A percentile compares a stretch with the other conserved stretches of the same genome.
Conservation (phyloP, 2,113 vertebrate species). For the Calcarius ornatus region DNA sequence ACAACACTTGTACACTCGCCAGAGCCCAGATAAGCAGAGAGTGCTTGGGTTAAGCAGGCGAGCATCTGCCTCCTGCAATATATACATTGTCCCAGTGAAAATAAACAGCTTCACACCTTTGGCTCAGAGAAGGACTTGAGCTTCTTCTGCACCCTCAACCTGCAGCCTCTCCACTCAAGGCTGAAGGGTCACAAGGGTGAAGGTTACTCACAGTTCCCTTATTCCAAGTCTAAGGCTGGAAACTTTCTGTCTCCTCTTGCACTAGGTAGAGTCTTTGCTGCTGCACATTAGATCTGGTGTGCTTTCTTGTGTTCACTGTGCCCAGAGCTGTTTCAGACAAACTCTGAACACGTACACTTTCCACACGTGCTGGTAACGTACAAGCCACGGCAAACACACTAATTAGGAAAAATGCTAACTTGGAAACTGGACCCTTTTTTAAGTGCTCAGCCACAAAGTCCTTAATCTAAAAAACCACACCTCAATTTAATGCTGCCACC, state of each 20-base stretch:
- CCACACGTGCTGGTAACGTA: background rate
- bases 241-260: rapidly evolving
- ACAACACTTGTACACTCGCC: slow-evolving; percentile 64
- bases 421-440: background rate
- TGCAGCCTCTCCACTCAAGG: background rate
- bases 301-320: background rate
- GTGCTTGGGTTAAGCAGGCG: slow-evolving; percentile 52
- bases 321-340: background rate
- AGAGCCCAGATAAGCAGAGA: slow-evolving; percentile 63
- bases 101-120: slow-evolving; percentile 75
- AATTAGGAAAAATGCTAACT: background rate
- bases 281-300: rapidly evolving
- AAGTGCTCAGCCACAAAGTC: background rate
- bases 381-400: rapidly evolving
- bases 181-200: background rate
- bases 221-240: background rate
- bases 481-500: background rate
- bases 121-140: slow-evolving; percentile 19
- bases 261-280: background rate
- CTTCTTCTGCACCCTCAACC: background rate
- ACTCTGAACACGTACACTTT: background rate
- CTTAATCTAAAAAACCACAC: background rate
- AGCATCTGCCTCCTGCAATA: slow-evolving; percentile 64
- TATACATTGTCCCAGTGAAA: slow-evolving; percentile 69
- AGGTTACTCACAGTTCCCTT: background rate